Conservation (phyloP, 2,888 invertebrate genomes). For the Linnaemya tessellans region DNA sequence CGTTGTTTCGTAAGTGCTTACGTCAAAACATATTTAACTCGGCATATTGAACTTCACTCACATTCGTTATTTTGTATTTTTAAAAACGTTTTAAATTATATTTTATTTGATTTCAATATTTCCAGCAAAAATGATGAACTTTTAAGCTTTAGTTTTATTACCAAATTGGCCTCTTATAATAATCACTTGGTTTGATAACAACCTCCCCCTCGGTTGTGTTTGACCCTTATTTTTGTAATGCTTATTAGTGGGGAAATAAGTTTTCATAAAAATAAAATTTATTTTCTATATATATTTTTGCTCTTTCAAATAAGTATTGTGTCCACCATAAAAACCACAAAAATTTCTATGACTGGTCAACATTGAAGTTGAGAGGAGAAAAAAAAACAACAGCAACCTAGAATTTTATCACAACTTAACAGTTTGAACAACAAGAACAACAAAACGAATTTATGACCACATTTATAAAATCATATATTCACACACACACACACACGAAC, state of each 20-base stretch:
- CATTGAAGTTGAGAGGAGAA: slow-evolving; percentile 17
- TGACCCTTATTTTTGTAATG: slow-evolving; percentile 10
- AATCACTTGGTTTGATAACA: slow-evolving; percentile 9
- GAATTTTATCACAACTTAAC: slow-evolving; percentile 68
- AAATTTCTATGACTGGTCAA: slow-evolving; percentile 64
- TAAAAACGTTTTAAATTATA: too few relatives aligned
- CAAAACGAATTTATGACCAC: slow-evolving; percentile 62
- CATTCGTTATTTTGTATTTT: too few relatives aligned
- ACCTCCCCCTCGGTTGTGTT: slow-evolving; percentile 4
- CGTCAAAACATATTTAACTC: too few relatives aligned
- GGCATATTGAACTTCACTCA: not conserved
- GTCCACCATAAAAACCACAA: slow-evolving; percentile 54
- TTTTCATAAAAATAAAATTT: slow-evolving; percentile 42
- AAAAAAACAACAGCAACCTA: slow-evolving; percentile 1
- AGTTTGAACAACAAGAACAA: slow-evolving; percentile 50
- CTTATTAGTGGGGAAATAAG: slow-evolving; percentile 8
- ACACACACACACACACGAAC: too few relatives aligned
- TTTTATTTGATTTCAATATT: too few relatives aligned
- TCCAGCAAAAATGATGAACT: not conserved
- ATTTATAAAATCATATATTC: slow-evolving; percentile 28
- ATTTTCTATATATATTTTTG: not conserved
- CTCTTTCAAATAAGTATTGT: slow-evolving; percentile 13
- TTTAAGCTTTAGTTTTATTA: slow-evolving; percentile 3
- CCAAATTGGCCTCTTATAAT: not conserved
- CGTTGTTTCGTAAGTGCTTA: too few relatives aligned